Base-by-base conservation (phyloP, 2,888 invertebrate genomes). In the Mythimna loreyi region DNA sequence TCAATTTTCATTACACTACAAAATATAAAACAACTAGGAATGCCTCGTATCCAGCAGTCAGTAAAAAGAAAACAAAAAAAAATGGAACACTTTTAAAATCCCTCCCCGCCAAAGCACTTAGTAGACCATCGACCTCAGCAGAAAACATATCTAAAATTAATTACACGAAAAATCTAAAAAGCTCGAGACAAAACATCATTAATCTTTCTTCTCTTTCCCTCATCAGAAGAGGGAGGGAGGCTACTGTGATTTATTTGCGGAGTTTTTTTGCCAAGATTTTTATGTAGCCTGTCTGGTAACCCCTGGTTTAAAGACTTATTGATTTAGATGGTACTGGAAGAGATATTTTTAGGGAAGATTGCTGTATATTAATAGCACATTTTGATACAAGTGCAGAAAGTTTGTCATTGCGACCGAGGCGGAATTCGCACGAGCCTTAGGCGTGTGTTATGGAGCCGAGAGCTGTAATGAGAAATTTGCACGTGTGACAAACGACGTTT, bases 161-260 rank as follows among this genome's bases (percentile, higher is more conserved):
- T 80, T 78, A 69, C 72, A 59, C n/a, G 53, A 60, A 59, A 64
- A 65, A 69, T 73, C 63, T 63, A 70, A 52, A 72, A 59, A 71
- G 50, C 28, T 47, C 64, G 69, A 82, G 75, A 85, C 77, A 79
- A 71, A 80, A 85, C 81, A 81, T 82, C 82, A 85, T 86, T 85
- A 85, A 86, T 87, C 84, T 85, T 72, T 63, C 75, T 58, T 87
- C 86, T 85, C 85, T 75, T 74, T 86, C 82, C 75, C 74, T 75
- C 86, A 83, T 83, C 82, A 83, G 78, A 79, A 79, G 76, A 78
- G 67, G 69, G 76, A 78, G 67, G 69, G 64, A 64, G 53, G 49
- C 66, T 60, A 61, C 19, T 60, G 82, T 88, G 86, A 88, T 88
- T 88, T 87, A 88, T 88, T 85, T 79, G 76, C 69, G 60, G 79